phyloP scores from a whole-genome alignment of 1,140 invertebrate species.

The Penaeus chinensis region DNA sequence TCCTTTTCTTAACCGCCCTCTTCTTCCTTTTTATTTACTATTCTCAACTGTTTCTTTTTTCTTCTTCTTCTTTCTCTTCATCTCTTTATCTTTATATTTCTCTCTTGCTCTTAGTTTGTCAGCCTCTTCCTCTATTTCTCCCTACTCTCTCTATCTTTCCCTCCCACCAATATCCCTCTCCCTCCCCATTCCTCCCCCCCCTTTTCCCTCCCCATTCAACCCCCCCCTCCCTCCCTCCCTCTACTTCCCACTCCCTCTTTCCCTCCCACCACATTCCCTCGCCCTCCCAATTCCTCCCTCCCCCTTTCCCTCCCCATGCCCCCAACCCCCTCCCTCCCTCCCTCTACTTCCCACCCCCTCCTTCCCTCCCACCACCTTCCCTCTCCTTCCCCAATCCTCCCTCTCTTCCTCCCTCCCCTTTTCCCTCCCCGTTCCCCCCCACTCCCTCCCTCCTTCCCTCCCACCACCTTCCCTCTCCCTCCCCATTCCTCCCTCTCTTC shows the following conservation, averaged over 20 bases:
- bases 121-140: neutral
- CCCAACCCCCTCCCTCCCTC: no score
- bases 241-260: neutral
- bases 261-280: neutral
- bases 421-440: no score
- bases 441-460: no score
- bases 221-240: neutral
- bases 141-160: neutral
- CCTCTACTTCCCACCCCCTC: no score
- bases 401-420: no score
- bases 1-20: neutral
- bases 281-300: neutral
- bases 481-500: no score
- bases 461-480: no score
- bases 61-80: neutral
- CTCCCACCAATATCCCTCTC: neutral
- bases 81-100: neutral
- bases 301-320: neutral
- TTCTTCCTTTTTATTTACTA: neutral
- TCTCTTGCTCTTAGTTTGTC: neutral
- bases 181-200: neutral
- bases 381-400: no score
- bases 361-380: no score
- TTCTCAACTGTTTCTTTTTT: neutral
- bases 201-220: neutral